These are phyloP conservation scores for Pecten maximus DNA, from an alignment of 2,888 invertebrate species.

Conservation along the genomic window DNA sequence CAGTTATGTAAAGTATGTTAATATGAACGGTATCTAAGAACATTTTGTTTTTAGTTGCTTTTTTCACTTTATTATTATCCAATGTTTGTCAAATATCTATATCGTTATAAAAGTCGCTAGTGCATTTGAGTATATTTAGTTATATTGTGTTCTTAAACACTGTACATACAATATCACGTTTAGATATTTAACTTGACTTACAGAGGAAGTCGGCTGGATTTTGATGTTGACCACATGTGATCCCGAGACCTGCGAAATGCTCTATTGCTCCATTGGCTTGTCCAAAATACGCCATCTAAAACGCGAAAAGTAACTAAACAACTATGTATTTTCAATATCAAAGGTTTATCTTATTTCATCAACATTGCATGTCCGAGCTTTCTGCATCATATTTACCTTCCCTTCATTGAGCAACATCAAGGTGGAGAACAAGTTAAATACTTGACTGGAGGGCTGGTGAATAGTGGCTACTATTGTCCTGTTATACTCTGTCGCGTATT, in stretches of 20 bases:
- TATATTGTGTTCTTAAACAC: no score
- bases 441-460: constrained; percentile 92
- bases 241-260: constrained; percentile 88
- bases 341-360: no score
- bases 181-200: no score
- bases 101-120: no score
- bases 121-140: no score
- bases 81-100: no score
- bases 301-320: neutral
- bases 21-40: no score
- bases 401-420: neutral
- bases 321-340: no score
- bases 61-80: no score
- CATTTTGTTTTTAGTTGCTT: no score
- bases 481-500: constrained; percentile 89
- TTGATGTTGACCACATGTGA: constrained; percentile 89
- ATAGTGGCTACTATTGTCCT: constrained; percentile 91
- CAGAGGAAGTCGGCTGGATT: constrained; percentile 90
- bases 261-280: constrained; percentile 88
- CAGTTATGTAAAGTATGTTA: no score
- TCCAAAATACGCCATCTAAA: constrained; percentile 88
- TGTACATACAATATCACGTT: no score
- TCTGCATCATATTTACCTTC: neutral
- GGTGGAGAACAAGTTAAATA: constrained; percentile 86
- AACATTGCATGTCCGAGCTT: neutral